These are phyloP conservation scores for Trachelus tabidus DNA, from an alignment of 2,888 invertebrate genomes.

Conservation along the genomic window DNA sequence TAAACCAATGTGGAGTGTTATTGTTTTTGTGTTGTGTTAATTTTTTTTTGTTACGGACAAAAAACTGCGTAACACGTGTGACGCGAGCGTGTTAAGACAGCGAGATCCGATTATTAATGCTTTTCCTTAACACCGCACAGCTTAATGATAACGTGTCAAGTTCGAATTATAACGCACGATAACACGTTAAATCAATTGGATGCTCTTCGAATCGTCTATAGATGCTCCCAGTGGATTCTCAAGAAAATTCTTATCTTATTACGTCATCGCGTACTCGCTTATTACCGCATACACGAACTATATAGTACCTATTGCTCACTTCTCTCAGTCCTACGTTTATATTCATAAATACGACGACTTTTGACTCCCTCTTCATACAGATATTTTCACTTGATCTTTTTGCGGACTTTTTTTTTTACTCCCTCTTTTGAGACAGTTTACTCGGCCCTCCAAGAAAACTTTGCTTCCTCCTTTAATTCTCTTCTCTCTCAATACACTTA, in stretches of 20 bases:
- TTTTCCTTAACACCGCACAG: neutral
- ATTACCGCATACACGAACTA: neutral
- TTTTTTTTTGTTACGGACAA: neutral
- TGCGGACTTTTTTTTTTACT: neutral
- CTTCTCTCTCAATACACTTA: neutral
- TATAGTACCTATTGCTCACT: neutral
- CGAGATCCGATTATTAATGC: neutral
- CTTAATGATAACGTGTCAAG: neutral
- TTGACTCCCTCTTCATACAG: neutral
- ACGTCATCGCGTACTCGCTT: neutral
- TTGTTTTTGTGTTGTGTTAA: neutral
- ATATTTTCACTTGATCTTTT: no score
- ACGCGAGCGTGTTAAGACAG: neutral
- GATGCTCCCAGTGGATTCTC: neutral
- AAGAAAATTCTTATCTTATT: neutral
- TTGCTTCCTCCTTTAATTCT: neutral
- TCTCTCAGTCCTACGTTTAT: neutral
- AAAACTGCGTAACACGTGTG: neutral
- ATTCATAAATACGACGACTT: neutral
- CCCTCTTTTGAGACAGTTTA: neutral
- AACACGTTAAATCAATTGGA: neutral
- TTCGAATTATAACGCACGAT: neutral
- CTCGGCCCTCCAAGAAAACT: neutral
- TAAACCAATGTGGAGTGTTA: neutral
- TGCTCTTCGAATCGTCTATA: neutral